A percentile compares a stretch with the other conserved stretches of the same genome.
phyloP scores from a whole-genome alignment of 1,140 invertebrate species.

The Melipona quadrifasciata region DNA sequence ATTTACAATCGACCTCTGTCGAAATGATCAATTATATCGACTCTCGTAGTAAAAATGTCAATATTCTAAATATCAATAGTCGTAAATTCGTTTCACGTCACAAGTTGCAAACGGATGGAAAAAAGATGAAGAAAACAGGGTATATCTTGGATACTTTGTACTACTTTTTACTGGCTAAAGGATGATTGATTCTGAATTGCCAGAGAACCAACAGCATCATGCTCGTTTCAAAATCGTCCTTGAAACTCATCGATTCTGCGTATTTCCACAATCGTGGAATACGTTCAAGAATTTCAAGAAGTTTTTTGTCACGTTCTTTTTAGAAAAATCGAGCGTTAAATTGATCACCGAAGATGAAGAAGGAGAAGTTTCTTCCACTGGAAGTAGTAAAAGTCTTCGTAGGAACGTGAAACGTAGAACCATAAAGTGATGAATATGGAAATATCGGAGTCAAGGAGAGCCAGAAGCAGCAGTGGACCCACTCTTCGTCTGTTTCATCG shows the following conservation, averaged over 20 bases:
- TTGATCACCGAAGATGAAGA: background rate
- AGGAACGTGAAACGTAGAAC: background rate
- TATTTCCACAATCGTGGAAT: too few species aligned
- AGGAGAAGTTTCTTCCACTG: too few species aligned
- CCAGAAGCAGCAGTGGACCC: background rate
- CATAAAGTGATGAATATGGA: background rate
- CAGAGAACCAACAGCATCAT: background rate
- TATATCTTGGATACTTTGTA: too few species aligned
- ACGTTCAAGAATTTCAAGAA: background rate
- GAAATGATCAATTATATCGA: too few species aligned
- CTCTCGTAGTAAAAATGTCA: too few species aligned
- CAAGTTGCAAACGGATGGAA: too few species aligned
- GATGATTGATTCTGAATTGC: background rate
- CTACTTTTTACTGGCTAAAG: too few species aligned
- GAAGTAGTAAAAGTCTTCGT: background rate
- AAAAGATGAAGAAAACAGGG: too few species aligned
- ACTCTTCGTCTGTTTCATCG: background rate
- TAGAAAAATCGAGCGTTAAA: background rate
- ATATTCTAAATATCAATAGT: too few species aligned
- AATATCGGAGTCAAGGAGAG: conserved; percentile 54
- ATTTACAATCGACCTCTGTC: too few species aligned
- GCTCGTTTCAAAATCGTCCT: background rate
- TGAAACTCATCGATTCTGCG: background rate
- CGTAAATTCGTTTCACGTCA: too few species aligned
- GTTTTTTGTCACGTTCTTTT: background rate